These are phyloP conservation scores for Phalacrocorax brasilianus DNA, from an alignment of 2,113 vertebrate genomes.

Conservation along the genomic window DNA sequence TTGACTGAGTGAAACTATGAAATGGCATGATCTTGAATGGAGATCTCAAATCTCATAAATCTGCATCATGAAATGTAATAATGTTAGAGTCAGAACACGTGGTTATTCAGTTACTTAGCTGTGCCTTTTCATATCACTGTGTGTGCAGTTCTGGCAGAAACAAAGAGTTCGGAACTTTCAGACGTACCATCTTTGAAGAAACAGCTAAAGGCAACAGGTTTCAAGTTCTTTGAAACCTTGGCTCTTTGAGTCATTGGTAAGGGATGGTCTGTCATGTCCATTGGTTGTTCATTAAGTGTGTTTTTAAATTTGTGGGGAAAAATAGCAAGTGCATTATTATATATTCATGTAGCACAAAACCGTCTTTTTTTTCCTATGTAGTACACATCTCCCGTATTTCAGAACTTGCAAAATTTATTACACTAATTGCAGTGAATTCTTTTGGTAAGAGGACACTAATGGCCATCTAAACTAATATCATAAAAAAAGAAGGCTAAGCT, in stretches of 20 bases:
- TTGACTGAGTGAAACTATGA: background rate
- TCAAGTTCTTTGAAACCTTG: constrained; percentile 26
- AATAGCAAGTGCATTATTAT: background rate
- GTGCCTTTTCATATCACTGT: background rate
- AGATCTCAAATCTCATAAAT: constrained; percentile 1
- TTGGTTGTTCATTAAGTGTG: background rate
- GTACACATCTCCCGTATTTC: background rate
- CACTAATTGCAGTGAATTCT: background rate
- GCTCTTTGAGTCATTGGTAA: background rate
- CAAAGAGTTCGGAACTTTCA: background rate
- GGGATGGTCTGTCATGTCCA: background rate
- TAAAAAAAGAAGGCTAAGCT: background rate
- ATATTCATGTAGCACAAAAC: background rate
- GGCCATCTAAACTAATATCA: background rate
- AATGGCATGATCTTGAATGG: background rate
- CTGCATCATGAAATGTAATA: constrained; percentile 21
- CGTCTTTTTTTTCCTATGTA: background rate
- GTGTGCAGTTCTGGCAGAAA: background rate
- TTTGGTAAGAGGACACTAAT: background rate
- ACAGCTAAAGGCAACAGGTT: constrained; percentile 44
- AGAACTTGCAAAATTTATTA: background rate
- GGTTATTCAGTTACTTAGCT: constrained; percentile 25
- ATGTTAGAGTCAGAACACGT: background rate
- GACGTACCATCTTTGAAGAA: background rate
- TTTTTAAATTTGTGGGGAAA: background rate